Evolutionary conservation across 2,888 invertebrate species (phyloP).

Genomic region (Maniola hyperantus): DNA sequence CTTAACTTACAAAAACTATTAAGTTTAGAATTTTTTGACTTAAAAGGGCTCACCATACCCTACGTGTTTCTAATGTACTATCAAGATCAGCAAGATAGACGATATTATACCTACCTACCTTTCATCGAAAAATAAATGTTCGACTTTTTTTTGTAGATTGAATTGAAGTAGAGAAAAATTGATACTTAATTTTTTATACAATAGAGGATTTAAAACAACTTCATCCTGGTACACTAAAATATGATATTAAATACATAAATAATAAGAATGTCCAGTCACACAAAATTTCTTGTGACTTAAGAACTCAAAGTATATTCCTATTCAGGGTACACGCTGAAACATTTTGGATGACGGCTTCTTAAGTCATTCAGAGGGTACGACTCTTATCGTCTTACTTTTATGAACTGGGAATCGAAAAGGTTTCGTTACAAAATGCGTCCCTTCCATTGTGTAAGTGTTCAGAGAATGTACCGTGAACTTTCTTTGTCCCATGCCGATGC

Average conservation of each 20-base stretch:
- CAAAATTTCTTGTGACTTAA: constrained; percentile 23
- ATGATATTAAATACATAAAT: constrained; percentile 4
- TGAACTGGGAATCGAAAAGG: constrained; percentile 75
- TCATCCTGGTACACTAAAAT: neutral
- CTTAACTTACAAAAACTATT: too few relatives aligned
- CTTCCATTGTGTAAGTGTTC: constrained; percentile 73
- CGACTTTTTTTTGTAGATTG: too few relatives aligned
- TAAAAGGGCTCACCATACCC: too few relatives aligned
- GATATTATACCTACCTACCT: too few relatives aligned
- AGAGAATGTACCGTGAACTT: constrained; percentile 65
- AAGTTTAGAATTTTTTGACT: too few relatives aligned
- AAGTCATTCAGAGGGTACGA: constrained; percentile 73
- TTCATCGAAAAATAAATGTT: too few relatives aligned
- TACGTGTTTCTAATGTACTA: too few relatives aligned
- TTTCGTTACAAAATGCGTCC: constrained; percentile 73
- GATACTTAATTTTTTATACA: too few relatives aligned
- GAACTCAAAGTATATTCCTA: constrained; percentile 47
- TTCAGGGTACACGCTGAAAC: constrained; percentile 35
- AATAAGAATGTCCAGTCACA: constrained; percentile 18
- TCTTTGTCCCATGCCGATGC: constrained; percentile 47
- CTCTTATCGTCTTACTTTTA: constrained; percentile 78
- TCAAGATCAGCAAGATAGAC: too few relatives aligned
- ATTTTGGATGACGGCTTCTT: constrained; percentile 62
- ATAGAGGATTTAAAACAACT: neutral
- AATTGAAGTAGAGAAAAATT: too few relatives aligned